Base-by-base conservation (phyloP, 2,797 vertebrate genomes). In the Cottoperca gobio region DNA sequence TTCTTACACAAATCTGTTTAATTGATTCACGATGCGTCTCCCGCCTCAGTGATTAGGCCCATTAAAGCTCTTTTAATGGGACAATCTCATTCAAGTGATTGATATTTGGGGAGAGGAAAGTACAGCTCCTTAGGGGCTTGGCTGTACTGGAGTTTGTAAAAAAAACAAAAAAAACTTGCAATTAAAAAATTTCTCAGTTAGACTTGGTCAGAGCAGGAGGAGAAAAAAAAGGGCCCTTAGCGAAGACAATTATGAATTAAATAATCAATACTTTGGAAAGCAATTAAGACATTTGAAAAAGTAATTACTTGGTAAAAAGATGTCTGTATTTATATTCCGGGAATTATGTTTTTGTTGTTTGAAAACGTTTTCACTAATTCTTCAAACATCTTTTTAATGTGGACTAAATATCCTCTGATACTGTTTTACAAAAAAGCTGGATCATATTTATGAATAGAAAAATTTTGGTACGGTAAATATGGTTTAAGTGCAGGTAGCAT, bases 21-120 rank as follows among this genome's bases (percentile, higher is more conserved):
- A 93, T 91, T 92, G 93, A 94, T 90, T 91, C 80, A 69, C 85
- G 81, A 73, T 84, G 89, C 82, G 63, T 89, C 87, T 89, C 81
- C 88, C 67, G 87, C 93, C 89, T 93, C 89, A 89, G 84, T 90
- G 91, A 93, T 93, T 94, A 93, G 88, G 75, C 84, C 84, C 86
- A 94, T 93, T 93, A 92, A 93, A 88, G 79, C 78, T 73, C 67
- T 79, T 92, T 91, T 92, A 92, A 94, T 92, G 85, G 90, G 75
- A 91, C 93, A 92, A 90, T 91, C 90, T 93, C 84, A 91, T 92
- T 91, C 79, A 77, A 83, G 89, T 92, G 93, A 94, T 93, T 92
- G 91, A 93, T 92, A 92, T 92, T 94, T 90, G 83, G 85, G 79
- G 68, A 86, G 72, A 77, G 66, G 70, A 74, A 88, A 86, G 87